phyloP scores from a whole-genome alignment of 2,888 invertebrate species.

The Erannis defoliaria region DNA sequence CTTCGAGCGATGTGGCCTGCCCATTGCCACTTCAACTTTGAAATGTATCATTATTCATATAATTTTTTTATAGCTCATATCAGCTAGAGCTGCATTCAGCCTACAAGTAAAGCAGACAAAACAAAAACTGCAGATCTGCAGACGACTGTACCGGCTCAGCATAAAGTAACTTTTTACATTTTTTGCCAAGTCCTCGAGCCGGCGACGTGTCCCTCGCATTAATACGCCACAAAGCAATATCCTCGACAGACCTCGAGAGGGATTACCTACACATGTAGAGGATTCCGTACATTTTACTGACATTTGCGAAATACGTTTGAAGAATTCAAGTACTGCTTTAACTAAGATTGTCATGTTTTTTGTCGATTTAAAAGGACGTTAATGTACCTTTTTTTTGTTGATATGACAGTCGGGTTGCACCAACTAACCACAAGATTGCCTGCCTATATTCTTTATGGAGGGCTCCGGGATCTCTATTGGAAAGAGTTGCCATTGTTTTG shows the following conservation, averaged over 20 bases:
- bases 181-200: conserved; percentile 30
- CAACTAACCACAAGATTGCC: too few relatives aligned
- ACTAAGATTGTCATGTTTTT: conserved; percentile 2
- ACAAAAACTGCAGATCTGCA: neutral
- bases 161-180: conserved; percentile 33
- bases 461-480: too few relatives aligned
- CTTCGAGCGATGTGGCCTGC: too few relatives aligned
- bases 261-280: conserved; percentile 36
- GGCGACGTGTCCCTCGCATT: conserved; percentile 31
- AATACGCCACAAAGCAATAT: conserved; percentile 42
- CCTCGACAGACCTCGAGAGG: conserved; percentile 40
- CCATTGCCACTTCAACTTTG: too few relatives aligned
- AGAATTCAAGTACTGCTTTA: neutral
- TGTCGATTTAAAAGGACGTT: neutral
- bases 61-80: too few relatives aligned
- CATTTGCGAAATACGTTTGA: conserved; percentile 17
- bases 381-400: too few relatives aligned
- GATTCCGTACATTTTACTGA: conserved; percentile 35
- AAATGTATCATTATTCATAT: too few relatives aligned
- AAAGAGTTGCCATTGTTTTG: too few relatives aligned
- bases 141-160: conserved; percentile 2
- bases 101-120: too few relatives aligned
- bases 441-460: too few relatives aligned
- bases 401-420: too few relatives aligned
- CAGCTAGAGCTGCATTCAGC: too few relatives aligned